These are phyloP conservation scores for Pseudonaja textilis DNA, from an alignment of 2,113 vertebrate genomes.

Conservation along the genomic window DNA sequence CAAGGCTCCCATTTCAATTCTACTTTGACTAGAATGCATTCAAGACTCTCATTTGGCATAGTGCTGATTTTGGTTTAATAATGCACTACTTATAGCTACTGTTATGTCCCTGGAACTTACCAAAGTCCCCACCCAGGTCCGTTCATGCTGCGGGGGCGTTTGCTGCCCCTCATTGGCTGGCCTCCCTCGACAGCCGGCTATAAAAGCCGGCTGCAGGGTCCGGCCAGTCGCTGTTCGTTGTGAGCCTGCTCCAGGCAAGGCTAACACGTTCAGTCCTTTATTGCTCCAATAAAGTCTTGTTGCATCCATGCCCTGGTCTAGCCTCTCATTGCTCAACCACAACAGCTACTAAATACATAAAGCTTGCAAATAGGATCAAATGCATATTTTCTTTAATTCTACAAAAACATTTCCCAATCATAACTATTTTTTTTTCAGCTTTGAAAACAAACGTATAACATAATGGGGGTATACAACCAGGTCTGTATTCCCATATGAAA, in stretches of 20 bases:
- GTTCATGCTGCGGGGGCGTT: too few relatives aligned
- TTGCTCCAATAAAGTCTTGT: too few relatives aligned
- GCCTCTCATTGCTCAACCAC: too few relatives aligned
- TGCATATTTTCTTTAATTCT: not conserved
- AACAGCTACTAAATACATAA: conserved; percentile 20
- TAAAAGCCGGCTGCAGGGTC: too few relatives aligned
- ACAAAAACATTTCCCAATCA: not conserved
- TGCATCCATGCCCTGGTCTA: too few relatives aligned
- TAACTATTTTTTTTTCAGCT: not conserved
- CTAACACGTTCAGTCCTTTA: too few relatives aligned
- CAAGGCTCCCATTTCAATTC: conserved; percentile 18
- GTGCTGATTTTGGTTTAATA: not conserved
- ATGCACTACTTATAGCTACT: conserved; percentile 3
- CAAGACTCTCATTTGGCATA: not conserved
- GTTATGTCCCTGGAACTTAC: too few relatives aligned
- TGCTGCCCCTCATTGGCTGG: too few relatives aligned
- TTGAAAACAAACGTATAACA: not conserved
- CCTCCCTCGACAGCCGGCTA: too few relatives aligned
- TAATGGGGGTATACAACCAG: not conserved
- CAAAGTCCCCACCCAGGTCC: too few relatives aligned
- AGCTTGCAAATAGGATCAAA: not conserved
- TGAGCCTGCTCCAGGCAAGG: too few relatives aligned
- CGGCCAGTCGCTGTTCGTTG: too few relatives aligned
- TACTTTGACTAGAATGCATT: not conserved
- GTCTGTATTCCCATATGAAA: not conserved